A percentile compares a stretch with the other conserved stretches of the same genome.
Conservation (phyloP, 2,888 invertebrate genomes). For the Drosophila cognata region DNA sequence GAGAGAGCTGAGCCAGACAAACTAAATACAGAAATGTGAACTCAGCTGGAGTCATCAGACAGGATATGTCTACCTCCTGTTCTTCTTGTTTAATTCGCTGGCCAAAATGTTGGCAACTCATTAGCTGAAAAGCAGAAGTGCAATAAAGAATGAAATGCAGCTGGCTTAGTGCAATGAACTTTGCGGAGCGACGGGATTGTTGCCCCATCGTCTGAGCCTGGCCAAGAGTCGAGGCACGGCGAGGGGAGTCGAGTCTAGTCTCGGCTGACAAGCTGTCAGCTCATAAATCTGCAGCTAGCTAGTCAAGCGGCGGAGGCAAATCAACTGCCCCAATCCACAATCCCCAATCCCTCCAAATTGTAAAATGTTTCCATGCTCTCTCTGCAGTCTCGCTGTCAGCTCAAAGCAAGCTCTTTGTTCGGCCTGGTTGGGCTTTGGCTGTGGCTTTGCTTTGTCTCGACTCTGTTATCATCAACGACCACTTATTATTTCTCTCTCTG, state of each 20-base stretch:
- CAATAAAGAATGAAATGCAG: not conserved
- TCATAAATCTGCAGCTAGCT: constrained; percentile 70
- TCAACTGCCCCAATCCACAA: constrained; percentile 20
- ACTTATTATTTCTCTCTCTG: constrained; percentile 58
- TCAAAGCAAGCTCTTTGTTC: constrained; percentile 51
- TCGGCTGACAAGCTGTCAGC: constrained; percentile 63
- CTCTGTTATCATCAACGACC: constrained; percentile 70
- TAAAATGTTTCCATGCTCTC: constrained; percentile 4
- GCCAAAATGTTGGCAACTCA: constrained; percentile 73
- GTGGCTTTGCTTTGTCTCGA: constrained; percentile 66
- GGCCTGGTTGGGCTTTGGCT: constrained; percentile 47
- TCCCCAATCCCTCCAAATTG: constrained; percentile 19
- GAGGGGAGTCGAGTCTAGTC: constrained; percentile 8
- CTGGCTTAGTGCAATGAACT: constrained; percentile 51
- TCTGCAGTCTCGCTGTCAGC: constrained; percentile 10
- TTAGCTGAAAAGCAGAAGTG: constrained; percentile 48
- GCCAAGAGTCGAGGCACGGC: constrained; percentile 18
- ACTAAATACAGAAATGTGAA: not conserved
- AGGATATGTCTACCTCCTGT: constrained; percentile 35
- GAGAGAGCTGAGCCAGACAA: not conserved
- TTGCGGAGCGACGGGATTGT: constrained; percentile 35
- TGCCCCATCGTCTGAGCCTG: constrained; percentile 44
- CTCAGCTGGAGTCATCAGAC: constrained; percentile 19
- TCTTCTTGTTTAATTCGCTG: constrained; percentile 34
- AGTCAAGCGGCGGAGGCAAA: constrained; percentile 16